Conservation (phyloP, 53 echinoderm and acorn worm species). For the Crossaster papposus region DNA sequence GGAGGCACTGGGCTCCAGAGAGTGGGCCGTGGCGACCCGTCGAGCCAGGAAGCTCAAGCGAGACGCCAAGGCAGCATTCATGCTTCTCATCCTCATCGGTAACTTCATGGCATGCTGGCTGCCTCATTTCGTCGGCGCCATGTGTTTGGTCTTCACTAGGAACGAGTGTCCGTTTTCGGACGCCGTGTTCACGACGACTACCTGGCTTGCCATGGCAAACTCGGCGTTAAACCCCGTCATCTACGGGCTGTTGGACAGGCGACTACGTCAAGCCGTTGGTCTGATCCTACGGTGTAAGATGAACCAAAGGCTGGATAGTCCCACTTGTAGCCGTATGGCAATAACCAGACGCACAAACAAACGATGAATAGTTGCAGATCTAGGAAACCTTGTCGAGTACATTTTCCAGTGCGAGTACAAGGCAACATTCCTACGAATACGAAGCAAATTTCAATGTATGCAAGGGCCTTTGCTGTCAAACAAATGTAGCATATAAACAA, state of each 20-base stretch:
- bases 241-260: constrained; percentile 72
- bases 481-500: too few relatives aligned
- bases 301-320: constrained; percentile 8
- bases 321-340: neutral
- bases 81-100: constrained; percentile 81
- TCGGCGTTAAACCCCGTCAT: constrained; percentile 87
- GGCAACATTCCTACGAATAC: too few relatives aligned
- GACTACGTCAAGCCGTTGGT: constrained; percentile 55
- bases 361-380: neutral
- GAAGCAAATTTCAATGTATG: too few relatives aligned
- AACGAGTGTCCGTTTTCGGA: constrained; percentile 52
- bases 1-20: constrained; percentile 31
- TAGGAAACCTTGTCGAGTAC: too few relatives aligned
- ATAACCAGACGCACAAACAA: neutral
- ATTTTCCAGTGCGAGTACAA: too few relatives aligned
- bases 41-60: constrained; percentile 66
- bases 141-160: constrained; percentile 65
- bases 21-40: neutral
- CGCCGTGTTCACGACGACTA: constrained; percentile 61
- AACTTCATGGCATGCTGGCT: constrained; percentile 88
- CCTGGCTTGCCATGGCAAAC: constrained; percentile 86
- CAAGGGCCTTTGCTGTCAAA: too few relatives aligned
- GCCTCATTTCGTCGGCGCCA: constrained; percentile 68
- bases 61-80: constrained; percentile 83
- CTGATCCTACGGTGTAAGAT: constrained; percentile 39